phyloP scores from a whole-genome alignment of 2,113 vertebrate species.

The Pachycephala philippinensis region DNA sequence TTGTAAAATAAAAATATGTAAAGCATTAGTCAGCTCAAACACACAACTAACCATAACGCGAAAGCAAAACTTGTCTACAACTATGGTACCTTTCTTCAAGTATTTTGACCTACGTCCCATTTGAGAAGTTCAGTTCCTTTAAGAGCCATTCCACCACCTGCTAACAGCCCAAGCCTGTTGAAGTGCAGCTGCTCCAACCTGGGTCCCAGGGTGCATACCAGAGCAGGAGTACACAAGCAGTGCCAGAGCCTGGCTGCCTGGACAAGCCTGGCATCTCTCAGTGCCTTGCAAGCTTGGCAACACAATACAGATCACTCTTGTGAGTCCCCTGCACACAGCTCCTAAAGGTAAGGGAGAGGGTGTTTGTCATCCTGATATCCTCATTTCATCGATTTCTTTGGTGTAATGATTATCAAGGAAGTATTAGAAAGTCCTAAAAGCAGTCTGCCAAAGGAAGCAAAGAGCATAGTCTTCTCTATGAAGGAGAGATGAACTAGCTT shows the following conservation, averaged over 20 bases:
- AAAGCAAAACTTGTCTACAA: background rate
- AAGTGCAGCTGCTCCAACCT: background rate
- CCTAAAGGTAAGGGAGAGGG: background rate
- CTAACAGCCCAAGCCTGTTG: background rate
- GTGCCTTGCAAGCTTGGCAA: background rate
- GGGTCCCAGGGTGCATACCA: background rate
- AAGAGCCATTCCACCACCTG: background rate
- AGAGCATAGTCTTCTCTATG: background rate
- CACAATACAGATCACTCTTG: background rate
- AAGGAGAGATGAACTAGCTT: background rate
- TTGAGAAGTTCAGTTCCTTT: background rate
- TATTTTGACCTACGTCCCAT: background rate
- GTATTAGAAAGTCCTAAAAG: background rate
- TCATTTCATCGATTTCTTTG: background rate
- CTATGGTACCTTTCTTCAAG: background rate
- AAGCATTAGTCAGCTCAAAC: background rate
- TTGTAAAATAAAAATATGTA: background rate
- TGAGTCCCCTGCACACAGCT: background rate
- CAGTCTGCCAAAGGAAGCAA: background rate
- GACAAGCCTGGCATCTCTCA: conserved; percentile 3
- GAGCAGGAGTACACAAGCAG: background rate
- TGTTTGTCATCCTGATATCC: background rate
- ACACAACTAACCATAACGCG: background rate
- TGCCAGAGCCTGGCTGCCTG: conserved; percentile 4
- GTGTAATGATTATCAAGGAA: background rate